Evolutionary conservation across 2,888 invertebrate genomes (phyloP).

Genomic region (Conops quadrifasciatus): DNA sequence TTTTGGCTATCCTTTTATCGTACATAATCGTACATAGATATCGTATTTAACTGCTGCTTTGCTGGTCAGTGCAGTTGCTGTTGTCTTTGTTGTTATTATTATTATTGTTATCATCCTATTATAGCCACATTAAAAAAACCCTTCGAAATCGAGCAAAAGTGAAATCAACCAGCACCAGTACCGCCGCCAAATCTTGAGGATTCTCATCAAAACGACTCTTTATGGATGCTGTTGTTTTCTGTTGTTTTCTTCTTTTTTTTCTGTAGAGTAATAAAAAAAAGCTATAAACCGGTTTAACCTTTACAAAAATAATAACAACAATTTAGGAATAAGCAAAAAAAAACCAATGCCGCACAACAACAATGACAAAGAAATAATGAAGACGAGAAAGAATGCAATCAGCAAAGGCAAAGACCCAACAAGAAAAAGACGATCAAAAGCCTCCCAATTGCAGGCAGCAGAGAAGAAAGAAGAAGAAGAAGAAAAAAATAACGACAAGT

Average conservation of each 20-base stretch:
- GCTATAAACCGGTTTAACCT: neutral
- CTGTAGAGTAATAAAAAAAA: neutral
- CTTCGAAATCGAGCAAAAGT: neutral
- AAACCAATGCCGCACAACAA: neutral
- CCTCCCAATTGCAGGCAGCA: no score
- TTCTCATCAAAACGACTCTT: neutral
- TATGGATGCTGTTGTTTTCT: no score
- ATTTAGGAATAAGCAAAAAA: neutral
- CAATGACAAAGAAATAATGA: neutral
- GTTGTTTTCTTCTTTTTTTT: no score
- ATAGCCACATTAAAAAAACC: neutral
- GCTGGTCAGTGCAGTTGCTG: neutral
- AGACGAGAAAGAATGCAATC: constrained; percentile 24
- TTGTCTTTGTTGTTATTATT: neutral
- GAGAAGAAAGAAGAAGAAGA: constrained; percentile 23
- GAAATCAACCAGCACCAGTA: neutral
- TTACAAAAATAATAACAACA: constrained; percentile 3
- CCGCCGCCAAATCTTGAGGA: neutral
- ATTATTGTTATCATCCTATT: neutral
- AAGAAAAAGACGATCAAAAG: neutral
- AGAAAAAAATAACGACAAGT: constrained; percentile 5
- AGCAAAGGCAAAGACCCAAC: constrained; percentile 30
- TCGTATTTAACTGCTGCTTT: no score
- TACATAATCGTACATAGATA: no score
- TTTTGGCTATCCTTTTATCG: no score